Evolutionary conservation across 2,888 invertebrate species (phyloP), one percentile per base, ranked within the genome.

Genomic region (Neoscelio sp.): DNA sequence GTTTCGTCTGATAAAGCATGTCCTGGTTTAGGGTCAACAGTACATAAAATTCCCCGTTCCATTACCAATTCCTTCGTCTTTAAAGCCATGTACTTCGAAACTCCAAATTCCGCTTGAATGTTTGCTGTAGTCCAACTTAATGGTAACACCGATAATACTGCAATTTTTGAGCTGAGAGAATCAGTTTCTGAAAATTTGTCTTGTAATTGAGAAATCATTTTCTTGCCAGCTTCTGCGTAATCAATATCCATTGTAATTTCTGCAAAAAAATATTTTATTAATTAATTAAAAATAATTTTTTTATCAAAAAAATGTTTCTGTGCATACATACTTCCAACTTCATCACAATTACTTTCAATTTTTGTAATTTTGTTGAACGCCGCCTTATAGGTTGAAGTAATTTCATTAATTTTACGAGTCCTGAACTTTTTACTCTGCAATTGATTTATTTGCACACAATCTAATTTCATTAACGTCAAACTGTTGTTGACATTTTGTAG

Each of bases 311-410:
- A 40, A 13, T 40, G 40, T 40, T 40, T 40, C 40, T 15, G 3
- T 40, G 40, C 40, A 44, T 33, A 23, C 46, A 12, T 2, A 42
- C 58, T 30, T 18, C 44, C 58, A 44, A 8, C n/a, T 60, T 8
- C 7, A 60, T 44, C 18, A 30, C 10, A 10, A 38, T 5, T 52
- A 7, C 8, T 42, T 60, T 60, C 30, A 30, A 17, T 42, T 48
- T 50, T 10, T 38, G 8, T 2, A 64, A 64, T 40, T 64, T 64
- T 64, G 40, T 40, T 64, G 64, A 64, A 64, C 1, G 64, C 64
- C 17, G 17, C 10, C 40, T 50, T 64, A 40, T 64, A 64, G 1
- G 26, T 8, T 50, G 64, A 64, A 38, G n/a, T 50, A 17, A 50
- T 64, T 15, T 64, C 64, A 64, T 64, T 50, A 12, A 64, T 18